Evolutionary conservation across 2,113 vertebrate species (phyloP).

Genomic region (Pandion haliaetus): DNA sequence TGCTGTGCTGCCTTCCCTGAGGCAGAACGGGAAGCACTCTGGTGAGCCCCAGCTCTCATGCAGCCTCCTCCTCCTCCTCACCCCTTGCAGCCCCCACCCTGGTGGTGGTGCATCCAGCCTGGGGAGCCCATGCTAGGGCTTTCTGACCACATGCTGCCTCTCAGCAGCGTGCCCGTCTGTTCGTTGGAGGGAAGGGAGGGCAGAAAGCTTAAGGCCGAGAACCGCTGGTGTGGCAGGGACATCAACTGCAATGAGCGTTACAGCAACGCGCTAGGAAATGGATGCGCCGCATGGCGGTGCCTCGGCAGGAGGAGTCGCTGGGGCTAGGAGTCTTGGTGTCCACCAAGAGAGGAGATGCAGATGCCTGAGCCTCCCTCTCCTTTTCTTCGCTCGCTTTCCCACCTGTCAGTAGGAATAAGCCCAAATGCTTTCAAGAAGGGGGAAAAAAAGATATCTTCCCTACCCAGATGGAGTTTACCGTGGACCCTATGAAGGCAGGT

Average conservation of each 20-base stretch:
- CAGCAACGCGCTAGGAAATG: background rate
- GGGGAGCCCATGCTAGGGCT: background rate
- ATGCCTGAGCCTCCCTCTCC: background rate
- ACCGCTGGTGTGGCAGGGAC: background rate
- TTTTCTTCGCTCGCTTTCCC: background rate
- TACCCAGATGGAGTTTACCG: background rate
- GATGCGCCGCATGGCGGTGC: background rate
- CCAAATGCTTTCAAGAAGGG: background rate
- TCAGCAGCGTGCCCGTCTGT: background rate
- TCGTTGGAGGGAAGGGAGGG: background rate
- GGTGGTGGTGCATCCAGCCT: background rate
- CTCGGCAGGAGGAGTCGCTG: background rate
- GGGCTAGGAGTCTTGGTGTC: background rate
- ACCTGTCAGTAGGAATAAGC: background rate
- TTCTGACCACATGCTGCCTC: background rate
- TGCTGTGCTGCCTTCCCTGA: background rate
- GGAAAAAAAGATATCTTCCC: fast-evolving
- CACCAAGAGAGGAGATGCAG: background rate
- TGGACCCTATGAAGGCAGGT: fast-evolving
- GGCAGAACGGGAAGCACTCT: fast-evolving
- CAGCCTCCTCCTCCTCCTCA: background rate
- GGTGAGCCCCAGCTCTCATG: background rate
- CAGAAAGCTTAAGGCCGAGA: background rate
- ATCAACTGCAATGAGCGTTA: background rate
- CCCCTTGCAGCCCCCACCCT: no score